phyloP scores from a whole-genome alignment of 1,140 invertebrate species.

The Zaprionus taronus region DNA sequence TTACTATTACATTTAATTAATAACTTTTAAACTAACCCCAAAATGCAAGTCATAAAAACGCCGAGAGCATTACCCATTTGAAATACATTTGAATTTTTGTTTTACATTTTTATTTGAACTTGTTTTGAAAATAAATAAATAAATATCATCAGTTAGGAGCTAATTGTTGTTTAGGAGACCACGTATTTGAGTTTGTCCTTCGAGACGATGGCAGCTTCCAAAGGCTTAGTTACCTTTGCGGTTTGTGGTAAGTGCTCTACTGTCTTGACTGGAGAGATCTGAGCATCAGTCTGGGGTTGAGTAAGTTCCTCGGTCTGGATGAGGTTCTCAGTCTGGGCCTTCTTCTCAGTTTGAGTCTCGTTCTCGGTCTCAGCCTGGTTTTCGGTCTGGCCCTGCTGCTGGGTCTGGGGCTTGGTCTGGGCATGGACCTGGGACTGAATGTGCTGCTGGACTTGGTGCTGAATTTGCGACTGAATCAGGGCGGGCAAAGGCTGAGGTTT shows the following conservation, averaged over 20 bases:
- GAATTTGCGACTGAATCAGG: background rate
- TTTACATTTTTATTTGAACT: slow-evolving; percentile 23
- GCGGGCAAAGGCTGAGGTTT: background rate
- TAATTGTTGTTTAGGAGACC: slow-evolving; percentile 38
- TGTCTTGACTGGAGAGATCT: background rate
- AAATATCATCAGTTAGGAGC: slow-evolving; percentile 35
- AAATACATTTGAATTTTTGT: background rate
- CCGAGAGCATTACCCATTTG: no score
- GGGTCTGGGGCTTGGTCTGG: background rate
- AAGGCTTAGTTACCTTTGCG: background rate
- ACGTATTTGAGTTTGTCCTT: slow-evolving; percentile 61
- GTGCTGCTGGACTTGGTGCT: background rate
- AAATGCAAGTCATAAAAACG: no score
- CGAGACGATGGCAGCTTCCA: slow-evolving; percentile 17
- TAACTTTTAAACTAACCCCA: no score
- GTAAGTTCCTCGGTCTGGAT: background rate
- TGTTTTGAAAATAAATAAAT: slow-evolving; percentile 60
- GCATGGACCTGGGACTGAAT: background rate
- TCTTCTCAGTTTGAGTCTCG: background rate
- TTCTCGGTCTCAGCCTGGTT: background rate
- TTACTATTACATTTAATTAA: no score
- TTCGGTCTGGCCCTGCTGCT: background rate
- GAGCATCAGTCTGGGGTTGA: background rate
- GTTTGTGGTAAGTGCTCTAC: background rate
- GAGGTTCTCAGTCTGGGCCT: background rate